phyloP scores from a whole-genome alignment of 2,888 invertebrate species.

The Drosophila hamatofila region DNA sequence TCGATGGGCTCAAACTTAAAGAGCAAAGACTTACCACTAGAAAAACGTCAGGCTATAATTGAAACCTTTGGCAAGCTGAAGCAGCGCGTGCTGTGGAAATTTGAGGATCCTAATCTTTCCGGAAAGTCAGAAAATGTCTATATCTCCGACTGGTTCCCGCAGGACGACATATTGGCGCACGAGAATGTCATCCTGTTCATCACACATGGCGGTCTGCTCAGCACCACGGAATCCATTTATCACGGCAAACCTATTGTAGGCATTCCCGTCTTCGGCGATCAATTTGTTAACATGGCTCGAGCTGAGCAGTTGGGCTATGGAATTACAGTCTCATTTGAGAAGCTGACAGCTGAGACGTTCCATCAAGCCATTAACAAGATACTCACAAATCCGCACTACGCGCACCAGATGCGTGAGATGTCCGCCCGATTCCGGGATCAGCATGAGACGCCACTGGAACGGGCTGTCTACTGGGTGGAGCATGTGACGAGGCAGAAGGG shows the following conservation, averaged over 20 bases:
- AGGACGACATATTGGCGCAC: constrained; percentile 86
- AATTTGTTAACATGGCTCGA: constrained; percentile 86
- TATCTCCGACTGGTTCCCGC: constrained; percentile 85
- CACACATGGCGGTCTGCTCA: constrained; percentile 86
- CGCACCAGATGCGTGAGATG: constrained; percentile 46
- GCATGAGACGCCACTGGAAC: constrained; percentile 73
- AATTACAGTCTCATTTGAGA: constrained; percentile 77
- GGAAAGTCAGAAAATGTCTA: constrained; percentile 82
- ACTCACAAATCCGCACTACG: constrained; percentile 60
- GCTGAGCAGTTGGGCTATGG: constrained; percentile 85
- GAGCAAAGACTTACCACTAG: constrained; percentile 70
- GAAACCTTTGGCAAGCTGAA: constrained; percentile 75
- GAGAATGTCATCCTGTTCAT: constrained; percentile 85
- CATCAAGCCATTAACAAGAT: constrained; percentile 66
- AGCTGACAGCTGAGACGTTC: constrained; percentile 81
- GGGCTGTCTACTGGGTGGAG: constrained; percentile 82
- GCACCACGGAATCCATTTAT: constrained; percentile 85
- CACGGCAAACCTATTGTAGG: constrained; percentile 86
- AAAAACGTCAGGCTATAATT: constrained; percentile 72
- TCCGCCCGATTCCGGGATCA: constrained; percentile 80
- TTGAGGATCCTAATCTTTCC: constrained; percentile 79
- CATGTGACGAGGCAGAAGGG: constrained; percentile 82
- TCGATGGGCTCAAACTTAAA: constrained; percentile 85
- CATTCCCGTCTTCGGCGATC: constrained; percentile 86
- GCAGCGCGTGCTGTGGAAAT: constrained; percentile 86